phyloP scores from a whole-genome alignment of 2,888 invertebrate species.

The Danaus chrysippus region DNA sequence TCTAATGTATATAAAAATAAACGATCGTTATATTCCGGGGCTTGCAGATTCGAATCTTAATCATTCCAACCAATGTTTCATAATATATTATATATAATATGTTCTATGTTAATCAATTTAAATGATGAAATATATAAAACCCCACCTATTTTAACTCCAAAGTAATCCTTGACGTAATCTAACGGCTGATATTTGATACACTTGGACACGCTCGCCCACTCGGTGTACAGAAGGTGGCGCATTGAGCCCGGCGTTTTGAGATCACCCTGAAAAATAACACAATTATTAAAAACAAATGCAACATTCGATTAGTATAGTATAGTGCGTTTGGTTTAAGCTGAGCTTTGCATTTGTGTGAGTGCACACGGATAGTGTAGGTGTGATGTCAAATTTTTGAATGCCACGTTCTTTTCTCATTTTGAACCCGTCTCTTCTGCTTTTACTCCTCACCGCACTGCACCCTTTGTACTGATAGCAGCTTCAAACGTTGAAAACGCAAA shows the following conservation, averaged over 20 bases:
- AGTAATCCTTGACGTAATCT: slow-evolving; percentile 93
- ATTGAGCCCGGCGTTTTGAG: slow-evolving; percentile 83
- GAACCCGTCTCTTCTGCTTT: too few species aligned
- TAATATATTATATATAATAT: neutral
- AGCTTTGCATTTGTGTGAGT: too few species aligned
- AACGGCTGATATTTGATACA: slow-evolving; percentile 92
- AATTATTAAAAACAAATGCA: neutral
- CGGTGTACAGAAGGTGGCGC: slow-evolving; percentile 85
- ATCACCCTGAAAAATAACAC: slow-evolving; percentile 82
- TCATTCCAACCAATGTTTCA: neutral
- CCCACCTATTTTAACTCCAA: slow-evolving; percentile 92
- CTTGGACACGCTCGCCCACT: slow-evolving; percentile 90
- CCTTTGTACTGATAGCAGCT: too few species aligned
- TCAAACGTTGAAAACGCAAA: too few species aligned
- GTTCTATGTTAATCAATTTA: neutral
- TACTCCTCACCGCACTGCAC: too few species aligned
- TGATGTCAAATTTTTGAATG: too few species aligned
- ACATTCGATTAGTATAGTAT: neutral
- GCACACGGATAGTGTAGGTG: too few species aligned
- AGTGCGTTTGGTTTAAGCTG: too few species aligned
- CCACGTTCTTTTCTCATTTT: too few species aligned
- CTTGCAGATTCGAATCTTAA: too few species aligned
- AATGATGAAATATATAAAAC: neutral
- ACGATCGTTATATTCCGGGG: too few species aligned
- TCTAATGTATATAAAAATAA: too few species aligned